Base-by-base conservation (phyloP, 1,140 invertebrate genomes). In the Mycetomoellerius zeteki region DNA sequence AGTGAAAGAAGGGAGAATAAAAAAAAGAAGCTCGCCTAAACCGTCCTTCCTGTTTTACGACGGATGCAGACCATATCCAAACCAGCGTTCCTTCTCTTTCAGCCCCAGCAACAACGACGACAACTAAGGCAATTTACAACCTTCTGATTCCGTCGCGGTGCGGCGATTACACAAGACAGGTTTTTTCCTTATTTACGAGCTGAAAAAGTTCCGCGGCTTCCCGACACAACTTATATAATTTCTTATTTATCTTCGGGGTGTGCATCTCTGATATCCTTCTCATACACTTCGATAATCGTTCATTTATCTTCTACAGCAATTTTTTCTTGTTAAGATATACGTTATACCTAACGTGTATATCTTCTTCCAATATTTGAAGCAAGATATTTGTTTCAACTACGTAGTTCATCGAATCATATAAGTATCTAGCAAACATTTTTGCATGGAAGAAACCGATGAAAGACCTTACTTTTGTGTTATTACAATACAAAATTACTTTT, bases 121-220 rank as follows among this genome's bases (percentile, higher is more conserved):
- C 64, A 12, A 50, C 54, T 7, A 62, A 47, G 88, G 93, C 90
- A 92, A 94, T 94, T 94, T 93, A 94, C 90, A 91, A 85, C 92
- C 91, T 92, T 94, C 93, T 92, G 94, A 94, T 94, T 93, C 88
- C 54, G 54, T 76, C 76, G 84, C 73, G 77, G 58, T 88, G 85
- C 87, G 75, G 86, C 90, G 88, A 90, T 92, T 90, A 91, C 90
- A 64, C 71, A 65, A 88, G 88, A 50, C 54, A 50, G 77, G 58
- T 14, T 76, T 90, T 90, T 89, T 67, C n/a, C 89, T 90, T 93
- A 91, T 93, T 92, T 93, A 91, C 87, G 85, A 88, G 72, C 50
- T 71, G 62, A 85, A 90, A 91, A 92, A 90, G 62, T 90, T 77
- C 21, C 60, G 69, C 75, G 58, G 52, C 77, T 73, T 73, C 81